Percentiles rank a stretch among this genome's conserved stretches.
Conservation (phyloP, 2,888 invertebrate genomes). For the Patella ulyssiponensis region DNA sequence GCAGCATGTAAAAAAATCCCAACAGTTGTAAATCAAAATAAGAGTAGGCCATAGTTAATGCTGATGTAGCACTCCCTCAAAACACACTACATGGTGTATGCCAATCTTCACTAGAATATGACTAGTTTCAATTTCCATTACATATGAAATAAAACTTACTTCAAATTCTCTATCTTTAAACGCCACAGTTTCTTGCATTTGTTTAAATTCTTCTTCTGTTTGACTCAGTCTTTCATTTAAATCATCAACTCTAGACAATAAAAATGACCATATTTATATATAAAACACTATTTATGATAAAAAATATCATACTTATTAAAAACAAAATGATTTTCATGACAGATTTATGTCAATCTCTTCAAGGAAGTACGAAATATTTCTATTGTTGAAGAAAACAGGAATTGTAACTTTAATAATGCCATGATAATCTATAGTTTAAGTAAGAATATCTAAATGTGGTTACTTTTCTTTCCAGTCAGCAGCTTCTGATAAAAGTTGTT, state of each 20-base stretch:
- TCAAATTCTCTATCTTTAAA: constrained; percentile 68
- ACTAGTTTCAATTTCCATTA: too few species aligned
- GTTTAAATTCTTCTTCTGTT: constrained; percentile 51
- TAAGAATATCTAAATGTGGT: constrained; percentile 25
- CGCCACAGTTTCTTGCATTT: constrained; percentile 61
- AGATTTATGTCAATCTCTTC: background rate
- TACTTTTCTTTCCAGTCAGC: constrained; percentile 69
- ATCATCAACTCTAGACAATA: constrained; percentile 55
- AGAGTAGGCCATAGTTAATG: background rate
- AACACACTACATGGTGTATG: too few species aligned
- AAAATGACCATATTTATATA: background rate
- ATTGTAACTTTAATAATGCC: too few species aligned
- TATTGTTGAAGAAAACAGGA: too few species aligned
- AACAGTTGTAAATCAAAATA: background rate
- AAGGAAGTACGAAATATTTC: too few species aligned
- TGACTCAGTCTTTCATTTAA: constrained; percentile 55
- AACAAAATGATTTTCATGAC: background rate
- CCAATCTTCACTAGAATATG: too few species aligned
- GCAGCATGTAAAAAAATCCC: too few species aligned
- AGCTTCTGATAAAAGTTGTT: constrained; percentile 61
- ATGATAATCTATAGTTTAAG: too few species aligned
- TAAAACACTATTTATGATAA: background rate
- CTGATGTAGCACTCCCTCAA: too few species aligned
- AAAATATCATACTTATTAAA: background rate
- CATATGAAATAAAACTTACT: constrained; percentile 40